phyloP scores from a whole-genome alignment of 2,888 invertebrate genomes.

The Chrysodeixis includens region DNA sequence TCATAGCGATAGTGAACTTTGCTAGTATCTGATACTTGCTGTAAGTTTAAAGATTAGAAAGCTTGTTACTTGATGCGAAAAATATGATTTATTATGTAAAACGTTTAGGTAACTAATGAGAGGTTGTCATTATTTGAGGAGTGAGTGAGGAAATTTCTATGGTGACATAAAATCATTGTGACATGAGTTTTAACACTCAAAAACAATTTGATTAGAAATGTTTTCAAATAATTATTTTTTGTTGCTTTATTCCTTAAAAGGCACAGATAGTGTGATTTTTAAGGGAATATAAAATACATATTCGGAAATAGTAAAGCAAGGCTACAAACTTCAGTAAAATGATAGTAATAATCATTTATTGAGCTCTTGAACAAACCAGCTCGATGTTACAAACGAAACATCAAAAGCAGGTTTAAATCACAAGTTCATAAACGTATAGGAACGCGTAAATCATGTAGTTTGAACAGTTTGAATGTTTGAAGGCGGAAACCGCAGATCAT shows the following conservation, averaged over 20 bases:
- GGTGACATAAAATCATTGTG: no score
- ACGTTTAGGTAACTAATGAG: neutral
- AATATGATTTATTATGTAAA: neutral
- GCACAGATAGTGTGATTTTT: no score
- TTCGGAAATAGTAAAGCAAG: no score
- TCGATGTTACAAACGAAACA: slow-evolving; percentile 1
- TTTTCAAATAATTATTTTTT: no score
- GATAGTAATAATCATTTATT: neutral
- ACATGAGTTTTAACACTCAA: no score
- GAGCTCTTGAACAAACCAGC: neutral
- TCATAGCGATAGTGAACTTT: slow-evolving; percentile 5
- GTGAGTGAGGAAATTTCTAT: no score
- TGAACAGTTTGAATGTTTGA: slow-evolving; percentile 20
- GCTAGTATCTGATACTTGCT: neutral
- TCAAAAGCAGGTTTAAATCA: slow-evolving; percentile 19
- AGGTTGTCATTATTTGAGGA: neutral
- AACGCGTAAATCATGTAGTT: slow-evolving; percentile 39
- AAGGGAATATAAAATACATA: no score
- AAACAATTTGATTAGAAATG: no score
- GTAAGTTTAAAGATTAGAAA: neutral
- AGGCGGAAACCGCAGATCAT: slow-evolving; percentile 56
- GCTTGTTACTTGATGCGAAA: neutral
- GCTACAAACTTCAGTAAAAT: neutral
- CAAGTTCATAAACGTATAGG: slow-evolving; percentile 30
- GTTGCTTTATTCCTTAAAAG: no score